Evolutionary conservation across 2,797 vertebrate species (phyloP).

Genomic region (Geotrypetes seraphini): DNA sequence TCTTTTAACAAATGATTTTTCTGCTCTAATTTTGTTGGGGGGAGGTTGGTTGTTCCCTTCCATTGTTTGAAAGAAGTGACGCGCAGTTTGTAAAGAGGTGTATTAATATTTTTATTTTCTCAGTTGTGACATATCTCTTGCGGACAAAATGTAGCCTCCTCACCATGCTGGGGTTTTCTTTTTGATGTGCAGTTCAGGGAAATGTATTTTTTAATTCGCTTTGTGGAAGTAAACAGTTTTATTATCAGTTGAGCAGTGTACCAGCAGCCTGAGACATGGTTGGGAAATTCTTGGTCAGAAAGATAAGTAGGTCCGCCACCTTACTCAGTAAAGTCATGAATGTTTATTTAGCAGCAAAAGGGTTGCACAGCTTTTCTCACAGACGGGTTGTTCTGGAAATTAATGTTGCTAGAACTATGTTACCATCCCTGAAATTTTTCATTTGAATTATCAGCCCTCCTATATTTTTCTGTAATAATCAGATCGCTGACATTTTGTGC

Average conservation of each 20-base stretch:
- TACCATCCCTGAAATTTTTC: too few species aligned
- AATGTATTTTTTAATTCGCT: too few species aligned
- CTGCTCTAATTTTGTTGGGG: too few species aligned
- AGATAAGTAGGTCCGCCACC: slow-evolving; percentile 19
- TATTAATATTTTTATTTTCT: slow-evolving; percentile 16
- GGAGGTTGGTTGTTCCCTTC: slow-evolving; percentile 28
- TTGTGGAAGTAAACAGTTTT: slow-evolving; percentile 28
- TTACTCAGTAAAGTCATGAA: slow-evolving; percentile 1
- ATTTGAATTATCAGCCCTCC: too few species aligned
- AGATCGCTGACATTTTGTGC: too few species aligned
- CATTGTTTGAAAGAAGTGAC: slow-evolving; percentile 21
- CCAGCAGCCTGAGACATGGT: slow-evolving; percentile 29
- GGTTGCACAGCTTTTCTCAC: slow-evolving; percentile 12
- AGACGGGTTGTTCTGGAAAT: too few species aligned
- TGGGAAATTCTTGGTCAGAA: slow-evolving; percentile 31
- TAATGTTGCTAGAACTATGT: too few species aligned
- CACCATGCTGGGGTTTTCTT: slow-evolving; percentile 1
- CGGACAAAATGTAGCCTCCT: slow-evolving; percentile 41
- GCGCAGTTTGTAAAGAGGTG: slow-evolving; percentile 24
- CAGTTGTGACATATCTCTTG: slow-evolving; percentile 19
- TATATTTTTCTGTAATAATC: too few species aligned
- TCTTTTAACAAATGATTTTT: too few species aligned
- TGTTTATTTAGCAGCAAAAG: slow-evolving; percentile 24
- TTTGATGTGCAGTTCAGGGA: slow-evolving; percentile 36
- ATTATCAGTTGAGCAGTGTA: slow-evolving; percentile 26